Base-by-base conservation (phyloP, 2,797 vertebrate species). In the Falco berigora region DNA sequence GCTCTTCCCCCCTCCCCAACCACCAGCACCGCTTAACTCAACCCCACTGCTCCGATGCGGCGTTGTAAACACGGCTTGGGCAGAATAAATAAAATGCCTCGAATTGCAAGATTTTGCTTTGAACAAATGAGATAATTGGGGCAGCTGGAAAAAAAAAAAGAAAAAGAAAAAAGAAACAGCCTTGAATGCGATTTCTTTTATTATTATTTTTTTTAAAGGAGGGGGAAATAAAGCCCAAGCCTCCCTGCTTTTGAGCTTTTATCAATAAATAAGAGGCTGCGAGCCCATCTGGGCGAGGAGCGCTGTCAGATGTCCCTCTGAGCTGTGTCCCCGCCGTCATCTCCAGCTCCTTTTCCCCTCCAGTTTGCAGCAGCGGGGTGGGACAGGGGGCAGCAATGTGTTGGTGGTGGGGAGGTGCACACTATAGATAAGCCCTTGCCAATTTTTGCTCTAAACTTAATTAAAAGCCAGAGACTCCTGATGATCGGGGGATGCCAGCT, bases 61-160 rank as follows among this genome's bases (percentile, higher is more conserved):
- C n/a, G 42, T 77, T 90, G 95, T 95, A 97, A 97, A 97, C 92
- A 97, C 86, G 79, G 59, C 93, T 97, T 22, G 77, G 82, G 86
- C 96, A 96, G 97, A 97, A 97, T 96, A 98, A 97, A 98, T 97
- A 97, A 97, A 96, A 91, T 90, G 94, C 94, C 96, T 98, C 20
- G 86, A 97, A 96, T 84, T 95, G 96, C 96, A 95, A 96, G 93
- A 95, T 95, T 96, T 94, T 82, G 79, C 96, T 97, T 97, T 93
- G 94, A 97, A 97, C 95, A 97, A 97, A 98, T 95, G 96, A 95
- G 95, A 98, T 98, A 98, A 97, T 97, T 98, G 95, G 88, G 88
- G 92, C 94, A 95, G 95, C 95, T 96, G 95, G 92, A 75, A 92
- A 82, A 93, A 80, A 94, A 28, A 63, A 81, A 91, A 92, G 83